Evolutionary conservation across 2,797 vertebrate species (phyloP).

Genomic region (Lagorchestes hirsutus): DNA sequence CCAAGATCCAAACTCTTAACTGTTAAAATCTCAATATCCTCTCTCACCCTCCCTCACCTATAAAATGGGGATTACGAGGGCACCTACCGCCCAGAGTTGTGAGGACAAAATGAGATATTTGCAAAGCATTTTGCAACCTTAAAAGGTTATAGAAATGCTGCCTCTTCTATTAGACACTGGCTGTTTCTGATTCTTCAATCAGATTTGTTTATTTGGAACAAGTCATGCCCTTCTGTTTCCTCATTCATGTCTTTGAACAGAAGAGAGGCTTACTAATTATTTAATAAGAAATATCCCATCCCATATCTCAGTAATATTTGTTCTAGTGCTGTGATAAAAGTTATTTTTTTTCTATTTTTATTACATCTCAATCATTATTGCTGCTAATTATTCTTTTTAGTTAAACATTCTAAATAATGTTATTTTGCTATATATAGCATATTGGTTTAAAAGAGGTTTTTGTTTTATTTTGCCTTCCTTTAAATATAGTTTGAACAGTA

Average conservation of each 20-base stretch:
- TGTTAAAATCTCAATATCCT: not conserved
- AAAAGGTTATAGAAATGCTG: not conserved
- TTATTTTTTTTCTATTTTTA: not conserved
- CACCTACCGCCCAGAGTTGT: not conserved
- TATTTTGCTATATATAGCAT: too few species aligned
- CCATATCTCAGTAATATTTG: not conserved
- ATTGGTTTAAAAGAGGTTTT: not conserved
- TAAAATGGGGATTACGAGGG: not conserved
- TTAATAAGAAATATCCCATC: not conserved
- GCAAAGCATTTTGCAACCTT: not conserved
- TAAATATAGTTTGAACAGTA: not conserved
- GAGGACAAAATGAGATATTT: constrained; percentile 13
- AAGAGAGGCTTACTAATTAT: too few species aligned
- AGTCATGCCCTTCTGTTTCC: not conserved
- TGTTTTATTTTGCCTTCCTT: not conserved
- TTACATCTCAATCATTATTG: too few species aligned
- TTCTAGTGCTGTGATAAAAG: not conserved
- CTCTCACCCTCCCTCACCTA: not conserved
- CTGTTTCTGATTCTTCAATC: not conserved
- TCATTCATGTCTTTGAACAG: too few species aligned
- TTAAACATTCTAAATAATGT: not conserved
- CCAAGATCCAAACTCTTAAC: not conserved
- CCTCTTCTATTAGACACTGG: not conserved
- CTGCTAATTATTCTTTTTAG: not conserved
- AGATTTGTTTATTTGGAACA: not conserved